These are phyloP conservation scores for Collichthys lucidus DNA, from an alignment of 2,113 vertebrate species.

Conservation along the genomic window DNA sequence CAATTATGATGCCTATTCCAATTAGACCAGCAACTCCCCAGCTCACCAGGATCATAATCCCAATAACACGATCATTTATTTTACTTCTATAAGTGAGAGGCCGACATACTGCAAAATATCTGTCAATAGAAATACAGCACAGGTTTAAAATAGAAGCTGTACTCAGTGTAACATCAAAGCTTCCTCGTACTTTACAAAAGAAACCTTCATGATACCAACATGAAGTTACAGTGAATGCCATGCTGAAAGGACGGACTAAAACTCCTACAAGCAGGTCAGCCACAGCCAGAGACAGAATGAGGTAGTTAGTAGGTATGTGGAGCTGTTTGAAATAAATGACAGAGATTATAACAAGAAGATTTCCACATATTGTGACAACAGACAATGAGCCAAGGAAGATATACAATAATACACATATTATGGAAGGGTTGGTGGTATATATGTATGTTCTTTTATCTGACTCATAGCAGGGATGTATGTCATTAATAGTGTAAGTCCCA, in stretches of 20 bases:
- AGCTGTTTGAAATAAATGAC: not conserved
- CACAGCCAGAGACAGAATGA: not conserved
- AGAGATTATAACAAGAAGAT: not conserved
- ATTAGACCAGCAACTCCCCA: not conserved
- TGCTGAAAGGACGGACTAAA: no score
- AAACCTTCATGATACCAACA: not conserved
- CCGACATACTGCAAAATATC: not conserved
- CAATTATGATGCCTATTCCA: not conserved
- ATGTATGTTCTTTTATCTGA: not conserved
- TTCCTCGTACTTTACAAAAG: not conserved
- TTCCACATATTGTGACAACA: not conserved
- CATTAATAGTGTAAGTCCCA: not conserved
- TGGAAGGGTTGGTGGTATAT: not conserved
- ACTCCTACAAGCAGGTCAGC: not conserved
- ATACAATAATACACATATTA: not conserved
- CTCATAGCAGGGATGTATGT: not conserved
- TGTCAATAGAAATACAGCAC: not conserved
- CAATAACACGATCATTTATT: not conserved
- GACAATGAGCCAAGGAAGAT: not conserved
- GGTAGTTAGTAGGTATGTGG: not conserved
- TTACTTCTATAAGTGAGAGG: not conserved
- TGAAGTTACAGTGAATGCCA: not conserved
- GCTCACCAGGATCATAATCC: not conserved
- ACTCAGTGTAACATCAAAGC: not conserved
- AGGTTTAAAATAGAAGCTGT: not conserved